Evolutionary conservation across 2,888 invertebrate genomes (phyloP).

Genomic region (Dexiosoma caninum): DNA sequence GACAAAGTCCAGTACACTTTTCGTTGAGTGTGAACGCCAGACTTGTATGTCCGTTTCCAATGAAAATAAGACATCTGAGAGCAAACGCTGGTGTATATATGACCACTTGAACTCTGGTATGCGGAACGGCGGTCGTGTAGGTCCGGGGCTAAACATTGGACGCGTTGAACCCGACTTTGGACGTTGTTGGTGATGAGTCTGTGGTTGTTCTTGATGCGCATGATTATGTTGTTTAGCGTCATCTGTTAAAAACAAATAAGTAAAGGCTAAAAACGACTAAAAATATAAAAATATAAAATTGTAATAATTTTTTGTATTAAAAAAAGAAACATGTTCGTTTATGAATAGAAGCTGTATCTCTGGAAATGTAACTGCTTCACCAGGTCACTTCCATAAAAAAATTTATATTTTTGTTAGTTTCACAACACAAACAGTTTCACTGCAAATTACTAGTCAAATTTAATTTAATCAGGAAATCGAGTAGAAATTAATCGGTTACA

Average conservation of each 20-base stretch:
- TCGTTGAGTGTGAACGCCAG: constrained; percentile 94
- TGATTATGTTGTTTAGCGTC: constrained; percentile 39
- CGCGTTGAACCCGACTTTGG: constrained; percentile 83
- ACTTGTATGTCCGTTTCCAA: constrained; percentile 98
- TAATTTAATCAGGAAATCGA: no score
- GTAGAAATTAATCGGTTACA: no score
- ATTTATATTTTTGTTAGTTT: no score
- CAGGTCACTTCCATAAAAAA: no score
- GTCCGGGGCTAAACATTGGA: constrained; percentile 96
- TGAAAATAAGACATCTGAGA: constrained; percentile 97
- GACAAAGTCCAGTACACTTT: constrained; percentile 98
- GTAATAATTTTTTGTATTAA: no score
- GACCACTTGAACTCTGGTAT: constrained; percentile 99
- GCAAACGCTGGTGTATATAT: constrained; percentile 95
- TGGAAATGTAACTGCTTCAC: no score
- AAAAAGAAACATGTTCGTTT: no score
- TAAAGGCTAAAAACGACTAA: neutral
- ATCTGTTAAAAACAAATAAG: neutral
- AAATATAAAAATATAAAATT: neutral
- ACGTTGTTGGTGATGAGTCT: constrained; percentile 67
- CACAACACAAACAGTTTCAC: no score
- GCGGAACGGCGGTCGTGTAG: constrained; percentile 95
- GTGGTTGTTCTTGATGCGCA: constrained; percentile 40
- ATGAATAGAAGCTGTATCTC: no score
- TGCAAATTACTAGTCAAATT: no score